Conservation (phyloP, 2,113 vertebrate genomes). For the Perca fluviatilis region DNA sequence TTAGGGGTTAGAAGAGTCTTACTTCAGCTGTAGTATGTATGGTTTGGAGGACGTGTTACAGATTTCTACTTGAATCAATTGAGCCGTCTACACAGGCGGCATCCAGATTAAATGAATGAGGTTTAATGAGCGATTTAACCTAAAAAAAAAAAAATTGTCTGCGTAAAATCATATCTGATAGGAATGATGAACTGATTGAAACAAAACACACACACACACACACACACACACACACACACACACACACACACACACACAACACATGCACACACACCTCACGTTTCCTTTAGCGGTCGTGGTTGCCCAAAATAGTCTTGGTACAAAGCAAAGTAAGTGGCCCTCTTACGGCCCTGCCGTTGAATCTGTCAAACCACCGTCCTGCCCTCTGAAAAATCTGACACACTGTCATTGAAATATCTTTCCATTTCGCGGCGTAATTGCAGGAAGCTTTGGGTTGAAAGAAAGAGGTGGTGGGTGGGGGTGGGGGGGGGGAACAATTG, state of each 20-base stretch:
- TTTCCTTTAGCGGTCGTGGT: too few species aligned
- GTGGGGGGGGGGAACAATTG: constrained; percentile 21
- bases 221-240: too few species aligned
- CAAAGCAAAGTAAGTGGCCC: neutral
- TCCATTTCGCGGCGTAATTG: constrained; percentile 27
- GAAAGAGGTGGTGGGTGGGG: neutral
- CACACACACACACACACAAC: too few species aligned
- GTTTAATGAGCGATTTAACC: too few species aligned
- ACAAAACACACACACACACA: neutral
- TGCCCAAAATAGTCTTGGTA: neutral
- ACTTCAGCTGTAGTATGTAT: too few species aligned
- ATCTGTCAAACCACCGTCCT: neutral
- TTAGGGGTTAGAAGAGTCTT: too few species aligned
- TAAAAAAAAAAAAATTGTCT: neutral
- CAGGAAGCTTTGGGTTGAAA: neutral
- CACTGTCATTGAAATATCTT: constrained; percentile 41
- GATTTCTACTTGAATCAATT: too few species aligned
- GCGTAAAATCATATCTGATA: neutral
- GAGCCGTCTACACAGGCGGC: too few species aligned
- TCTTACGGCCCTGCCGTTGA: neutral
- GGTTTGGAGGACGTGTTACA: too few species aligned
- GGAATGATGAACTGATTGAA: too few species aligned
- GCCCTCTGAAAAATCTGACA: constrained; percentile 7
- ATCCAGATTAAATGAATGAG: too few species aligned
- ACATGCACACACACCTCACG: too few species aligned